Evolutionary conservation across 2,113 vertebrate genomes (phyloP).

Genomic region (Anas platyrhynchos): DNA sequence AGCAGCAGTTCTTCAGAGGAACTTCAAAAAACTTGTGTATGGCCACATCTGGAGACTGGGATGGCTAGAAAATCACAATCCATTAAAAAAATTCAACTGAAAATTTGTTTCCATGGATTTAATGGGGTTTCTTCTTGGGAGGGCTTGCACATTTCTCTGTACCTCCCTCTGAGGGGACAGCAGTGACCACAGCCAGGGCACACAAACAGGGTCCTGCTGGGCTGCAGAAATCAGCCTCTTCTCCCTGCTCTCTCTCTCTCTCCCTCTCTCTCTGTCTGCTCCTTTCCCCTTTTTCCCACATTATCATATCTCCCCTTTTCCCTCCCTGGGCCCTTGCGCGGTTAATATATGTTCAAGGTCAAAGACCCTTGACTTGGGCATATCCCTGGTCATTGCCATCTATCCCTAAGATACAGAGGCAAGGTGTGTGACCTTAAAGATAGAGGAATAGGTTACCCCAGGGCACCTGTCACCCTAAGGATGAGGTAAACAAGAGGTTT

Average conservation of each 20-base stretch:
- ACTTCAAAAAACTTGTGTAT: background rate
- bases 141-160: background rate
- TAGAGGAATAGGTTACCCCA: background rate
- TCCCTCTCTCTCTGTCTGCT: accelerated
- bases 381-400: background rate
- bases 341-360: background rate
- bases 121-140: background rate
- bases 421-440: slow-evolving; percentile 26
- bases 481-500: background rate
- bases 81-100: background rate
- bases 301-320: background rate
- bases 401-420: background rate
- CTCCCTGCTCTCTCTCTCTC: accelerated
- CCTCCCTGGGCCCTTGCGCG: accelerated
- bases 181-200: background rate
- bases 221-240: accelerated
- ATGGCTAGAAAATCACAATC: background rate
- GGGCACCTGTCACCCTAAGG: background rate
- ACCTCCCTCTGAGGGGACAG: background rate
- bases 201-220: background rate
- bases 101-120: background rate
- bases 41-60: background rate
- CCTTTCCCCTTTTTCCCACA: accelerated
- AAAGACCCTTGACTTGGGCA: background rate
- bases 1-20: background rate